Base-by-base conservation (phyloP, 2,888 invertebrate genomes). In the Alloplasta piceator region DNA sequence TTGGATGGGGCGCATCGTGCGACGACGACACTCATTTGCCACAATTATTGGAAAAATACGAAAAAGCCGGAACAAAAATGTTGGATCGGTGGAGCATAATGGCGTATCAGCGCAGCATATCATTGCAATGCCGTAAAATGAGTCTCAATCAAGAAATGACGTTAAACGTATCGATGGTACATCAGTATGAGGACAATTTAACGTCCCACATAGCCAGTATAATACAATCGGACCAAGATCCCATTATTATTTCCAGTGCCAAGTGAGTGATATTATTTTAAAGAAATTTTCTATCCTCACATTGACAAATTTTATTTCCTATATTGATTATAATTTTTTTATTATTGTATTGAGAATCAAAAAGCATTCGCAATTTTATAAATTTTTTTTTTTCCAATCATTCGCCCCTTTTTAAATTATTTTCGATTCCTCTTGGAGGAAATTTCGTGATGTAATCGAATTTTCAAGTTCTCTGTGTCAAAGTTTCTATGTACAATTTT, bases 1-100 rank as follows among this genome's bases (percentile, higher is more conserved):
- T 98, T 14, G 99, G 99, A 50, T 99, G 99, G 99, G 99, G 99
- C 9, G 96, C 98, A 6, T 97, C 98, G 9, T 98, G 98, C 90
- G 98, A 98, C 89, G 98, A 98, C 90, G 98, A 98, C 86, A 96
- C 98, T 6, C 98, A 98, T 91, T 94, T 99, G 63, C 98, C 98
- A 7, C 96, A 97, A 87, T 95, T 98, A 63, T 93, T 99, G 52
- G 98, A 99, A 91, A 96, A 97, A 85, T 98, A 98, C 92, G 99
- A 99, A 92, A 96, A 97, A 86, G 98, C 99, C n/a, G 97, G 98
- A 90, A 98, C 98, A 70, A 98, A 98, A 93, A 98, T 99, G 97
- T 94, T 99, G 66, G 99, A 99, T 92, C 96, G 98, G 86, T 98
- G 98, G 98, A 98, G 98, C 89, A 97, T 98, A 86, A 97, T 98